A percentile compares a stretch with the other conserved stretches of the same genome.
phyloP scores from a whole-genome alignment of 2,888 invertebrate genomes.

The Zaprionus lineosus region DNA sequence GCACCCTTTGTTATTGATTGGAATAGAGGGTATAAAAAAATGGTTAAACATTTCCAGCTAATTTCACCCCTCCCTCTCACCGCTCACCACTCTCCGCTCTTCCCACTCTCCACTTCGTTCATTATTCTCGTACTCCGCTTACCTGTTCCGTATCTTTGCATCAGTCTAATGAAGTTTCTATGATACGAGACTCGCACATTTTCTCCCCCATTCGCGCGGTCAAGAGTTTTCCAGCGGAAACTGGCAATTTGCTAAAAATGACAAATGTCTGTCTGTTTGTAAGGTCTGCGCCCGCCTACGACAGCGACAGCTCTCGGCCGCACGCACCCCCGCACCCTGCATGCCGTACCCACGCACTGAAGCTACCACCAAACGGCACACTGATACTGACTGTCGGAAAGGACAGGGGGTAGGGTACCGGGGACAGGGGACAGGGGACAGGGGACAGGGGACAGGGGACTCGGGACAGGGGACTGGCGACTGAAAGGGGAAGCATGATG shows the following conservation, averaged over 20 bases:
- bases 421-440: no score
- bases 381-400: no score
- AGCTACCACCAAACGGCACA: no score
- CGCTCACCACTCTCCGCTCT: conserved; percentile 4
- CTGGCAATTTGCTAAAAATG: conserved; percentile 68
- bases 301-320: conserved; percentile 16
- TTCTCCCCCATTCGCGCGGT: conserved; percentile 51
- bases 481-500: no score
- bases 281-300: no score
- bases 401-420: no score
- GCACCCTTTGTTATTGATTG: neutral
- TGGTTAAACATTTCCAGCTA: neutral
- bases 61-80: neutral
- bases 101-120: neutral
- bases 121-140: no score
- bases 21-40: neutral
- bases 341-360: no score
- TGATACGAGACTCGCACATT: conserved; percentile 27
- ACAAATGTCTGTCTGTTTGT: conserved; percentile 34
- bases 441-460: no score
- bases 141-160: no score
- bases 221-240: conserved; percentile 62
- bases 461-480: no score
- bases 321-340: conserved; percentile 53
- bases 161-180: conserved; percentile 52